phyloP scores from a whole-genome alignment of 1,140 invertebrate species.

The Drosophila neocordata region DNA sequence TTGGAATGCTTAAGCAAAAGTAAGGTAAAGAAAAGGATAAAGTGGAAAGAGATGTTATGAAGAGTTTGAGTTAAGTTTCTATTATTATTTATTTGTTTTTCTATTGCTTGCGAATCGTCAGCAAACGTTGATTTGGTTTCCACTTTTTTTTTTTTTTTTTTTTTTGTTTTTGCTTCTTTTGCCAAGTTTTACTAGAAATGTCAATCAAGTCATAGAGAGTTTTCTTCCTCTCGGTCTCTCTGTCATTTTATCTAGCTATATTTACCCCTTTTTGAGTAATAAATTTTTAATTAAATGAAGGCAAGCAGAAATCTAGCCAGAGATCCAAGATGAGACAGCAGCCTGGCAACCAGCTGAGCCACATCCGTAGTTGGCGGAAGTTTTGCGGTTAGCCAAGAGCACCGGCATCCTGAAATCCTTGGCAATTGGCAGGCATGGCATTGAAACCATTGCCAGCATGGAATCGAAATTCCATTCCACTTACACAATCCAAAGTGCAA shows the following conservation, averaged over 20 bases:
- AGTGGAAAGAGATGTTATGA: background rate
- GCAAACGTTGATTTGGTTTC: conserved; percentile 5
- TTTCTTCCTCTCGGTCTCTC: background rate
- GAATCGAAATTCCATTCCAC: background rate
- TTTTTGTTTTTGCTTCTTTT: background rate
- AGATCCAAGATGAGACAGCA: conserved; percentile 5
- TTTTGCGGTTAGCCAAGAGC: conserved; percentile 8
- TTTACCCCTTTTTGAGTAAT: conserved; percentile 8
- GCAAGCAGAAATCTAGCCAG: conserved; percentile 5
- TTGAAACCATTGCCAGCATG: background rate
- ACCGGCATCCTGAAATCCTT: background rate
- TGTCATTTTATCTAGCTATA: background rate
- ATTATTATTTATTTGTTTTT: conserved; percentile 11
- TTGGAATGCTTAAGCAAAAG: too few species aligned
- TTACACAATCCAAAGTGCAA: background rate
- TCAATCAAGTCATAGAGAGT: background rate
- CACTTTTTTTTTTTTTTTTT: background rate
- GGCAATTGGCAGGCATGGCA: background rate
- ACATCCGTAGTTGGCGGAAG: conserved; percentile 5
- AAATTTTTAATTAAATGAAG: conserved; percentile 12
- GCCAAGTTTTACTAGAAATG: conserved; percentile 5
- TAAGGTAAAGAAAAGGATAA: background rate
- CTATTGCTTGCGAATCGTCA: background rate
- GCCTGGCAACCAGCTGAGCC: conserved; percentile 9
- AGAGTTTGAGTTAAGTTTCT: background rate